phyloP scores from a whole-genome alignment of 2,888 invertebrate species.

The Drosophila vallismaia region DNA sequence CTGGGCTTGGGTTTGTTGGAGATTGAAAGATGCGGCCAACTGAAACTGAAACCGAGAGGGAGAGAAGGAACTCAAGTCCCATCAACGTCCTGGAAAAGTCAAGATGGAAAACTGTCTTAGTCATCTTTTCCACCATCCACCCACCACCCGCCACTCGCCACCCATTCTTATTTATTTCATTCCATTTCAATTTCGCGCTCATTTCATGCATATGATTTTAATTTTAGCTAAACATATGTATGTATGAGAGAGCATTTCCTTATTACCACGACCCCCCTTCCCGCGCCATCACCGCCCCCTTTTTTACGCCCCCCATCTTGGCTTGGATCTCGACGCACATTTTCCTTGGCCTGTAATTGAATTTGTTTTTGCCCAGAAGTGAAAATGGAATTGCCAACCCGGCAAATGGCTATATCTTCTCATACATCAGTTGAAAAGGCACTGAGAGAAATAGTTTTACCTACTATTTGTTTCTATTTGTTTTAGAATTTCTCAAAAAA shows the following conservation, averaged over 20 bases:
- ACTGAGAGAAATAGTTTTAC: conserved; percentile 9
- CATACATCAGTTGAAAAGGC: conserved; percentile 19
- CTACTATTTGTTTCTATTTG: too few species aligned
- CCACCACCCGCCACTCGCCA: background rate
- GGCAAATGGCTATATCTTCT: conserved; percentile 36
- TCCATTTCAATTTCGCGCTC: conserved; percentile 77
- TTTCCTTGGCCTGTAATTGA: conserved; percentile 66
- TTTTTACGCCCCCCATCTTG: conserved; percentile 7
- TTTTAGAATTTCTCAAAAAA: too few species aligned
- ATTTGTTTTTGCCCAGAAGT: conserved; percentile 55
- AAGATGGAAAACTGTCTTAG: conserved; percentile 15
- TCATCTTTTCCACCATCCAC: background rate
- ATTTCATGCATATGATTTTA: conserved; percentile 78
- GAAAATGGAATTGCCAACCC: conserved; percentile 48
- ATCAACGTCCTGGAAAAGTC: background rate
- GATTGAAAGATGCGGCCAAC: background rate
- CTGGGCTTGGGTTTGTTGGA: background rate
- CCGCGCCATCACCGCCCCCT: background rate
- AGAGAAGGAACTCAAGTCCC: conserved; percentile 1
- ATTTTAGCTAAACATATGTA: conserved; percentile 61
- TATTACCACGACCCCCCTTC: background rate
- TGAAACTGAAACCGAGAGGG: conserved; percentile 9
- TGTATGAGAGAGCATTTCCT: conserved; percentile 1
- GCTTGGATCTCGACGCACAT: conserved; percentile 46
- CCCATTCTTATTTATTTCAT: conserved; percentile 67